These are phyloP conservation scores for Petrocephalus zakoni DNA, from an alignment of 2,113 vertebrate species.

Conservation along the genomic window DNA sequence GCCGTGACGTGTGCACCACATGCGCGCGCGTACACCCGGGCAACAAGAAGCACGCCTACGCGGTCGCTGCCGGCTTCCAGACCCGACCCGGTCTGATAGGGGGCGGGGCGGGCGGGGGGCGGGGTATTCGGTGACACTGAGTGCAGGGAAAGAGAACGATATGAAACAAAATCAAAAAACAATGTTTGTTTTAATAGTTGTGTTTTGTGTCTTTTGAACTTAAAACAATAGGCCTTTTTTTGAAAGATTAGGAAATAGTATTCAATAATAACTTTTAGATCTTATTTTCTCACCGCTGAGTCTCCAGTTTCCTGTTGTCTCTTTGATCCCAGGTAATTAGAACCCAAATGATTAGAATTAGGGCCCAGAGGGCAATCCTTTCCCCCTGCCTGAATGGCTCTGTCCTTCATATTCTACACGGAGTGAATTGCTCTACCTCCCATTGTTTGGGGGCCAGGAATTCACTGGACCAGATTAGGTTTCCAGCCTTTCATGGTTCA, in stretches of 20 bases:
- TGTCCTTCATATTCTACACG: slow-evolving; percentile 47
- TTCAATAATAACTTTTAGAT: slow-evolving; percentile 54
- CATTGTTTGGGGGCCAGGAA: slow-evolving; percentile 58
- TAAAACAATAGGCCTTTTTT: slow-evolving; percentile 33
- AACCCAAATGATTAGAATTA: slow-evolving; percentile 57
- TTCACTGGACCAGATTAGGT: slow-evolving; percentile 53
- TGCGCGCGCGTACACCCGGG: not conserved
- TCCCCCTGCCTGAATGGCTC: slow-evolving; percentile 47
- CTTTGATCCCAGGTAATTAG: slow-evolving; percentile 61
- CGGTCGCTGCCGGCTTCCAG: not conserved
- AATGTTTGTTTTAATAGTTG: slow-evolving; percentile 24
- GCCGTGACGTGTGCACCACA: not conserved
- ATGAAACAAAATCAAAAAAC: not conserved
- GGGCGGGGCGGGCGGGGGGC: not conserved
- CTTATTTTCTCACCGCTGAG: slow-evolving; percentile 50
- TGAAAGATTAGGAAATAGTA: slow-evolving; percentile 43
- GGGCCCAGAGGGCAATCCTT: slow-evolving; percentile 52
- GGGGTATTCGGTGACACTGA: no score
- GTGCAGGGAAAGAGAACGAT: not conserved
- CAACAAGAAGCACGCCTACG: not conserved
- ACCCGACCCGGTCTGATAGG: not conserved
- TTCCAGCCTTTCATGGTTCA: slow-evolving; percentile 47
- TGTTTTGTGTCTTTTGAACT: slow-evolving; percentile 25
- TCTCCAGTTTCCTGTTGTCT: slow-evolving; percentile 55
- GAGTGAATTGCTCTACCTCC: slow-evolving; percentile 54